phyloP scores from a whole-genome alignment of 1,140 invertebrate species.

The Telenomus remus region DNA sequence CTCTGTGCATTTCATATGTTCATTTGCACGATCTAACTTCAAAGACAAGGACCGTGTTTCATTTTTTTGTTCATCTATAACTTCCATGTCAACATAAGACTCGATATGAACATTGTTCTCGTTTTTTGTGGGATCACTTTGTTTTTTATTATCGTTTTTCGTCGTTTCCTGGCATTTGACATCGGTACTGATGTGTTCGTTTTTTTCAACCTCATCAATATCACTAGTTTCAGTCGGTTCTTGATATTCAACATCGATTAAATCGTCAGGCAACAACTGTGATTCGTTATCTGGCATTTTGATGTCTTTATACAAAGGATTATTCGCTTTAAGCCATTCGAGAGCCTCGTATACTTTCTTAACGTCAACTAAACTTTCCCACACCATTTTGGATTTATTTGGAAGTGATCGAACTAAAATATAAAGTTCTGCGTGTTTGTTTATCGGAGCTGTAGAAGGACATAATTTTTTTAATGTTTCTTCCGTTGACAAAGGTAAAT shows the following conservation, averaged over 20 bases:
- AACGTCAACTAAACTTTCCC: conserved; percentile 35
- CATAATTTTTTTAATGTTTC: conserved; percentile 61
- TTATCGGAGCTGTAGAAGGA: conserved; percentile 43
- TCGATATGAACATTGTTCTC: too few relatives aligned
- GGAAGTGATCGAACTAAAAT: conserved; percentile 58
- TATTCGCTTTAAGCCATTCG: conserved; percentile 33
- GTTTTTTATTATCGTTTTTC: too few relatives aligned
- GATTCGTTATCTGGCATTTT: conserved; percentile 6
- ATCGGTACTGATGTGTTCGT: too few relatives aligned
- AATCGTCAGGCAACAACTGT: conserved; percentile 15
- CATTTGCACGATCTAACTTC: too few relatives aligned
- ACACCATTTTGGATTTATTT: conserved; percentile 35
- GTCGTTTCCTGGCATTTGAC: too few relatives aligned
- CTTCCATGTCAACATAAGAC: too few relatives aligned
- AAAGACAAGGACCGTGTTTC: too few relatives aligned
- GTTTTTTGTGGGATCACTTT: not conserved
- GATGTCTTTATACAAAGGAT: conserved; percentile 30
- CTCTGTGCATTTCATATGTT: too few relatives aligned
- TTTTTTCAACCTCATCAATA: too few relatives aligned
- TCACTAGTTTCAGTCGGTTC: not conserved
- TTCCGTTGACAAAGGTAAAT: conserved; percentile 63
- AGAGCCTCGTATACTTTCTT: conserved; percentile 33
- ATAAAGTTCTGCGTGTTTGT: conserved; percentile 58
- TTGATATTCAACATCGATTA: conserved; percentile 14
- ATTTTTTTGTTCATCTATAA: conserved; percentile 4